Evolutionary conservation across 2,113 vertebrate species (phyloP), one percentile per base, ranked within the genome.

Genomic region (Sturnira hondurensis): DNA sequence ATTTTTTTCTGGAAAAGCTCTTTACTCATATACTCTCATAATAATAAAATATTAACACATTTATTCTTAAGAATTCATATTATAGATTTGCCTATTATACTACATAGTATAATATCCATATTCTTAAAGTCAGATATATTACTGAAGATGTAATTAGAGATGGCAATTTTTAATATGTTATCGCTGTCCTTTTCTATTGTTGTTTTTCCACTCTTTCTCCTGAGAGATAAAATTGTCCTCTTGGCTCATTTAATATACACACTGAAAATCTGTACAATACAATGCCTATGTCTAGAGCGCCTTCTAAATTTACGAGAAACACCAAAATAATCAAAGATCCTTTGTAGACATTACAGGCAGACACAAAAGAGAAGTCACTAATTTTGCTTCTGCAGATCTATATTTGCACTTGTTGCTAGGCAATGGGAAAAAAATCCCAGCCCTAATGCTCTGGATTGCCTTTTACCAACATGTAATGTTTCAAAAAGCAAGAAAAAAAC

Each of bases 341-440:
- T n/a, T 96, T 92, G 67, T 65, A 43, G 14, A 47, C 28, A 43
- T 65, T 90, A 84, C 89, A 96, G 95, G 20, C 54, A 96, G 67
- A 20, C 96, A 94, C 43, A 92, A 96, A 97, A 95, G 94, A 96
- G 98, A 98, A 98, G 97, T 98, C 98, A 98, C 80, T 98, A 96
- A 87, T 97, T 98, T 98, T 98, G 93, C 96, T 97, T 98, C 97
- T 97, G 89, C 91, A 96, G 94, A 98, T 98, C 97, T 98, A 98
- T 98, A 98, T 98, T 98, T 98, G 96, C 61, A 61, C 96, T 98
- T 97, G 97, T 98, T 98, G 98, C 97, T 98, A 98, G 95, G 98
- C 98, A 98, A 98, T 98, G 93, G 86, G 19, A 24, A 96, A 96
- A 84, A 97, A 98, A 98, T 97, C 97, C 96, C 85, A 97, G 95